phyloP scores from a whole-genome alignment of 2,113 vertebrate species.

The Dasypus novemcinctus region DNA sequence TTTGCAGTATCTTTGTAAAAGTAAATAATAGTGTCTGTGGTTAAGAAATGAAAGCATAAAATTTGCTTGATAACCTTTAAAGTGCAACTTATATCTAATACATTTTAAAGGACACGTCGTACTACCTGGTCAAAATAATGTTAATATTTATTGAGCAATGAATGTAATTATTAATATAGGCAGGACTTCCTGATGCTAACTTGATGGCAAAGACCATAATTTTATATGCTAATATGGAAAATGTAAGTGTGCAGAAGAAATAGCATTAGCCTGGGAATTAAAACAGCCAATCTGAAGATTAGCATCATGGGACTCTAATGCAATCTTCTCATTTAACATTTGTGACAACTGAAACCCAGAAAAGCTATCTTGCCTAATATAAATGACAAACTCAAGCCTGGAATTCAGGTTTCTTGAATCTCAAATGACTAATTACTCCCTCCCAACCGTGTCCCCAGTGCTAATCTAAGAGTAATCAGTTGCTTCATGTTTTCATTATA shows the following conservation, averaged over 20 bases:
- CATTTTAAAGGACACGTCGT: neutral
- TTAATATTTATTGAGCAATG: slow-evolving; percentile 8
- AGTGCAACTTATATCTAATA: neutral
- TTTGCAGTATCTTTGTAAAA: neutral
- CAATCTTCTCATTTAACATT: slow-evolving; percentile 50
- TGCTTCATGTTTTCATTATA: slow-evolving; percentile 45
- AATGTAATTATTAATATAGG: neutral
- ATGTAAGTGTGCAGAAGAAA: slow-evolving; percentile 26
- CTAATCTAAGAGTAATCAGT: slow-evolving; percentile 51
- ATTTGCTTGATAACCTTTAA: neutral
- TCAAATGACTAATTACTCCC: slow-evolving; percentile 35
- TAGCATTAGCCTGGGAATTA: slow-evolving; percentile 60
- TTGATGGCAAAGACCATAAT: neutral
- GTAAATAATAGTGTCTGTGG: neutral
- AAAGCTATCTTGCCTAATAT: slow-evolving; percentile 46
- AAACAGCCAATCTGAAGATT: slow-evolving; percentile 53
- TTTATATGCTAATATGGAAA: slow-evolving; percentile 6
- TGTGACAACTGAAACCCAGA: slow-evolving; percentile 40
- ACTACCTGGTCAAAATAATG: neutral
- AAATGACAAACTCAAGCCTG: slow-evolving; percentile 45
- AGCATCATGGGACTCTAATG: slow-evolving; percentile 45
- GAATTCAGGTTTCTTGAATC: slow-evolving; percentile 50
- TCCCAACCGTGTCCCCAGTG: neutral
- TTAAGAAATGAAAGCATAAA: neutral
- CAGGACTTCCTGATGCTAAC: neutral